Evolutionary conservation across 2,113 vertebrate genomes (phyloP), one percentile per base, ranked within the genome.

Genomic region (Chlamydotis undulata): DNA sequence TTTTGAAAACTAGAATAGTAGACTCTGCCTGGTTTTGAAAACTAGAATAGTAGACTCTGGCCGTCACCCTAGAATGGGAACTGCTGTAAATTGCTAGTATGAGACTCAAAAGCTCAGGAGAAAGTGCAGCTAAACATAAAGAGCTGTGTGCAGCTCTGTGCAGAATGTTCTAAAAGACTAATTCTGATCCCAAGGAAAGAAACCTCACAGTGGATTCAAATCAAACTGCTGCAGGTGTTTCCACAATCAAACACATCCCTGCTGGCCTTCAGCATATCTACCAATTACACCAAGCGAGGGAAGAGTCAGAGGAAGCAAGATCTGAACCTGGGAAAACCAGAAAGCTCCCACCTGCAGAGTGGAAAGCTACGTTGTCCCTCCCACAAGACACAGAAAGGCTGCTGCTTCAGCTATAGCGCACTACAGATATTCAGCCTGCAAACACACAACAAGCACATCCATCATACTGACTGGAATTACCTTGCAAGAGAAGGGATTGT

Each of bases 401-500:
- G 19, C 45, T 77, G 31, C 59, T 41, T 25, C 37, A 39, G 28
- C 71, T 90, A 7, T 1, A 59, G 28, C 57, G 55, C 39, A 5
- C 43, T 35, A 53, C 49, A 80, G n/a, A 25, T 50, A 77, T 2
- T 61, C 29, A 83, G 9, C 29, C 49, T 47, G 53, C 49, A 78
- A n/a, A 79, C 18, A 82, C 29, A 17, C 7, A 45, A 13, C 8
- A n/a, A 87, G 39, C 19, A 11, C 6, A 75, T 16, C 22, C 39
- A 52, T 21, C 59, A 21, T 1, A 57, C 3, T 8, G 25, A 17
- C 3, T 0, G 0, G 26, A 47, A 61, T 97, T 98, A 99, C 99
- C 98, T 99, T 99, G 98, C 98, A 99, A 91, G 99, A 99, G 95
- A 99, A 99, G 19, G 99, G 99, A 95, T 99, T 99, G 96, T 99